These are phyloP conservation scores for Euproctis similis DNA, from an alignment of 2,888 invertebrate species.

Conservation along the genomic window DNA sequence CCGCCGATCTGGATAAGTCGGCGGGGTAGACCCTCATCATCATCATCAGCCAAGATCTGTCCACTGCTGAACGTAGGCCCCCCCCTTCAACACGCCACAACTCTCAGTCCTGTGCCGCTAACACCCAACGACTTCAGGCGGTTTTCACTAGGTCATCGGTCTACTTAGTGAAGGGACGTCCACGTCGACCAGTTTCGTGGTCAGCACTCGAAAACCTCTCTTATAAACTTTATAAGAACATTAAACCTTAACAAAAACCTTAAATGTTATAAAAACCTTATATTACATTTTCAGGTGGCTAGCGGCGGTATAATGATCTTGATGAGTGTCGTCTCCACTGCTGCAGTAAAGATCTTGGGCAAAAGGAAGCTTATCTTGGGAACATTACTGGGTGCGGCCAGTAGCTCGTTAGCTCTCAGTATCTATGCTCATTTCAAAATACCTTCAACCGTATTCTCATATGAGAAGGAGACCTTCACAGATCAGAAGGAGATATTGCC, in stretches of 20 bases:
- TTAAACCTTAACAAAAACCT: not conserved
- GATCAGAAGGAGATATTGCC: slow-evolving; percentile 54
- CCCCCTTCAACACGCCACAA: no score
- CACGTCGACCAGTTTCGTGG: no score
- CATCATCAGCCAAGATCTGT: no score
- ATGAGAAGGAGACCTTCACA: slow-evolving; percentile 50
- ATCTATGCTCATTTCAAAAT: slow-evolving; percentile 41
- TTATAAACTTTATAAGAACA: not conserved
- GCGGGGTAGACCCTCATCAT: no score
- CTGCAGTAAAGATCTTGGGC: slow-evolving; percentile 49
- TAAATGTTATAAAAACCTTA: not conserved
- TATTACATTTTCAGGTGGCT: slow-evolving; percentile 41
- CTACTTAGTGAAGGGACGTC: no score
- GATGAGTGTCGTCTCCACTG: slow-evolving; percentile 52
- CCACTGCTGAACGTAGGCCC: no score
- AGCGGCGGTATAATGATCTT: slow-evolving; percentile 50
- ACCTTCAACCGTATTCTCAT: slow-evolving; percentile 47
- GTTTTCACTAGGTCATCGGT: no score
- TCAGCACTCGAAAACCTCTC: not conserved
- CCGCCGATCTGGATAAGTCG: no score
- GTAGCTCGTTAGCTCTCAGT: slow-evolving; percentile 46
- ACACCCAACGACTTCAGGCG: no score
- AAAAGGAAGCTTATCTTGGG: slow-evolving; percentile 55
- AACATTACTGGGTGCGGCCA: slow-evolving; percentile 43
- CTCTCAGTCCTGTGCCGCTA: no score